Base-by-base conservation (phyloP, 2,797 vertebrate species). In the Gymnoscopelus braueri region DNA sequence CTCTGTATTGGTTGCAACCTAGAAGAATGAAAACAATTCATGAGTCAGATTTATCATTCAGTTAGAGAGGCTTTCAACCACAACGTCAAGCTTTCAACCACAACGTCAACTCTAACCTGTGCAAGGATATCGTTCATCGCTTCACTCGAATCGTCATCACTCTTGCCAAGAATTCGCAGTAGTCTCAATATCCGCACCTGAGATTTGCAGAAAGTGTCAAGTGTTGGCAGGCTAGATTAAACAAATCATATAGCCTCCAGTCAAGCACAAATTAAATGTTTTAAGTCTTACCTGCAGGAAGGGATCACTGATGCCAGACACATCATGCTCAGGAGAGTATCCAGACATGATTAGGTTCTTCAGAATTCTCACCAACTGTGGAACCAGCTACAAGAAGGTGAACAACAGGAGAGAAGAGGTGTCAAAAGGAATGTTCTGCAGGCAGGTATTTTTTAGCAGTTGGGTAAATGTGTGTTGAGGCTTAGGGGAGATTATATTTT, bases 291-390 rank as follows among this genome's bases (percentile, higher is more conserved):
- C 98, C 97, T 99, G 98, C 84, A 99, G 93, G 88, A 99, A 99
- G 77, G 98, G 98, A 83, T 99, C 98, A 78, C 98, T 99, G 89
- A 99, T 99, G 89, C 98, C 98, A 55, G 98, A 99, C 84, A 99
- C 98, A 71, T 99, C 98, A 86, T 99, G 98, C 84, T 99, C 98
- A 87, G 98, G 98, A 86, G 98, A 99, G 88, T 99, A 99, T 79
- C 98, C 98, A 81, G 98, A 99, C 98, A 99, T 99, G 89, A 99
- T 99, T 83, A 99, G 95, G 90, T 99, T 99, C 95, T 99, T 99
- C 91, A 99, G 92, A 92, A 99, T 99, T 93, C 98, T 96, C 92
- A 99, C 98, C 93, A 99, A 94, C 65, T 99, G 98, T 86, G 98
- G 98, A 88, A 99, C 98, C 84, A 99, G 94, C 98, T 99, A 94